Evolutionary conservation across 2,113 vertebrate genomes (phyloP).

Genomic region (Hassar affinis): DNA sequence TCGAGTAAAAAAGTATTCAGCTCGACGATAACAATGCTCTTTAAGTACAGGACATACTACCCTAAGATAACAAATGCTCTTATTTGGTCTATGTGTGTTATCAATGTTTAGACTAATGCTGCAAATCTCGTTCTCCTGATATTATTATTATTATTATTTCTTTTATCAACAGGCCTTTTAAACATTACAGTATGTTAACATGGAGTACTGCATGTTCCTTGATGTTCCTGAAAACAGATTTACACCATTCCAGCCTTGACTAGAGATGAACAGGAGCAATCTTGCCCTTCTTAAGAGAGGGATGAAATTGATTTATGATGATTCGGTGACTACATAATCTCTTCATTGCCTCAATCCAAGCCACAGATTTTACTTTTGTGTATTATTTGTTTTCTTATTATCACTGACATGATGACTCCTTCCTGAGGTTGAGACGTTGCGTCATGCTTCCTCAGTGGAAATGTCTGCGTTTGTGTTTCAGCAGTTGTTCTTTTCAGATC

Average conservation of each 20-base stretch:
- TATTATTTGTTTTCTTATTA: background rate
- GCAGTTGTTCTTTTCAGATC: slow-evolving; percentile 8
- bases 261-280: background rate
- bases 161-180: background rate
- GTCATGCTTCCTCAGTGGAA: background rate
- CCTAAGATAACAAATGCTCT: slow-evolving; percentile 11
- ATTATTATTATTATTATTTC: background rate
- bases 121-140: background rate
- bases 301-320: background rate
- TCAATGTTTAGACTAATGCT: slow-evolving; percentile 24
- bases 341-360: background rate
- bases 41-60: slow-evolving; percentile 11
- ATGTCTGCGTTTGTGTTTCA: background rate
- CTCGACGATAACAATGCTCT: background rate
- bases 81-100: slow-evolving; percentile 21
- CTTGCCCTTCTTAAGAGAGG: background rate
- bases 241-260: slow-evolving; percentile 8
- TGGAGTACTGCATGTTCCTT: background rate
- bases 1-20: background rate
- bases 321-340: slow-evolving; percentile 4
- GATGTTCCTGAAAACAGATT: background rate
- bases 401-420: background rate
- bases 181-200: background rate
- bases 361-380: slow-evolving; percentile 4
- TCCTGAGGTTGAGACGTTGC: background rate